Percentiles rank a stretch among this genome's conserved stretches.
These are phyloP conservation scores for Oceanodroma tethys DNA, from an alignment of 2,113 vertebrate species.

Conservation along the genomic window DNA sequence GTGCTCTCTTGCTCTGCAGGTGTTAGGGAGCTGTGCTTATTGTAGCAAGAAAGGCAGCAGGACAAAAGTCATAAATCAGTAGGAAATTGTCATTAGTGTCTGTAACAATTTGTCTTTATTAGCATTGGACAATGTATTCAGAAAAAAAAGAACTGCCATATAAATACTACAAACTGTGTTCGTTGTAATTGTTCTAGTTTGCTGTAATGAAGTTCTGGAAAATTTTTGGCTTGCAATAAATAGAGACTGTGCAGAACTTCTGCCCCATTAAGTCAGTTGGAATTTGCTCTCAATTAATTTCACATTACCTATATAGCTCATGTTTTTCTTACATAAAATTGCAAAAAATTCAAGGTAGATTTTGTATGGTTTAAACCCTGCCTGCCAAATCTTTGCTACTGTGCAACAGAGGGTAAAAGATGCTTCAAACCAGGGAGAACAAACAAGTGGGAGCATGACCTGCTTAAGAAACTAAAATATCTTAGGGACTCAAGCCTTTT, in stretches of 20 bases:
- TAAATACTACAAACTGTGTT: not conserved
- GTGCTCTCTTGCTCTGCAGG: not conserved
- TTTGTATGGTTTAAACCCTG: not conserved
- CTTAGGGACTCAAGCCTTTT: not conserved
- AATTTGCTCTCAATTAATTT: not conserved
- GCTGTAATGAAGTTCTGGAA: not conserved
- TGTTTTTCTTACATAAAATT: not conserved
- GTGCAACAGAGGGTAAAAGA: not conserved
- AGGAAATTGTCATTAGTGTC: not conserved
- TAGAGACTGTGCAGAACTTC: not conserved
- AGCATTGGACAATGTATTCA: not conserved
- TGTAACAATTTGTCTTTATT: not conserved
- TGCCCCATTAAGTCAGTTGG: not conserved
- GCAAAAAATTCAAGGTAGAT: not conserved
- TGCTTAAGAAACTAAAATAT: not conserved
- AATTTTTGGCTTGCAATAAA: not conserved
- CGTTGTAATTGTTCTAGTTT: not conserved
- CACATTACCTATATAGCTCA: not conserved
- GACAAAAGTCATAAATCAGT: not conserved
- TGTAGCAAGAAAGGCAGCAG: slow-evolving; percentile 2
- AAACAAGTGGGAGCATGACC: not conserved
- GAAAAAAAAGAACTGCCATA: not conserved
- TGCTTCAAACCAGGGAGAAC: not conserved
- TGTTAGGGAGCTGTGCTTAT: not conserved
- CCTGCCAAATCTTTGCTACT: not conserved